Evolutionary conservation across 2,113 vertebrate species (phyloP).

Genomic region (Podilymbus podiceps): DNA sequence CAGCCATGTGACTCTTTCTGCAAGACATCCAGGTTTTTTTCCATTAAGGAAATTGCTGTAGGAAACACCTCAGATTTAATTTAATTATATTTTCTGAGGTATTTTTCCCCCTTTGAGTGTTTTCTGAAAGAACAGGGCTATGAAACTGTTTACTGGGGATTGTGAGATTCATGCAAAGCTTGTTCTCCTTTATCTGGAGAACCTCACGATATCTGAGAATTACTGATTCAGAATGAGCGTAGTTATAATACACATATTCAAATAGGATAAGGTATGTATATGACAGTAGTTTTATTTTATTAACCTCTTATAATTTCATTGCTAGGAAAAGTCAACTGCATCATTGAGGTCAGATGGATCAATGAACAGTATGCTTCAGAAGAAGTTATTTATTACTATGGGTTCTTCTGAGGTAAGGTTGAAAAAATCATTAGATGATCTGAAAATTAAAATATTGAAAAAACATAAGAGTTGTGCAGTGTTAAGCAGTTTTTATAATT

Average conservation of each 20-base stretch:
- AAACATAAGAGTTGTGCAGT: neutral
- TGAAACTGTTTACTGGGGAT: neutral
- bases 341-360: slow-evolving; percentile 39
- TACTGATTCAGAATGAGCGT: neutral
- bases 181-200: no score
- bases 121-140: neutral
- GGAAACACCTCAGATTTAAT: neutral
- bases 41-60: neutral
- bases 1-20: neutral
- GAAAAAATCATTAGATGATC: neutral
- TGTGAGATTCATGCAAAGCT: neutral
- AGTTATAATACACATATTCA: neutral
- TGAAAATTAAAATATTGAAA: neutral
- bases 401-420: slow-evolving; percentile 76
- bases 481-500: neutral
- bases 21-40: neutral
- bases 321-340: neutral
- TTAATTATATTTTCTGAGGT: neutral
- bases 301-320: slow-evolving; percentile 35
- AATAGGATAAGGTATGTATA: neutral
- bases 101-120: neutral
- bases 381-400: slow-evolving; percentile 79
- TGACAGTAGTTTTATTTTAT: neutral
- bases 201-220: neutral
- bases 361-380: slow-evolving; percentile 46